Evolutionary conservation across 2,888 invertebrate genomes (phyloP).

Genomic region (Plagodis dolabraria): DNA sequence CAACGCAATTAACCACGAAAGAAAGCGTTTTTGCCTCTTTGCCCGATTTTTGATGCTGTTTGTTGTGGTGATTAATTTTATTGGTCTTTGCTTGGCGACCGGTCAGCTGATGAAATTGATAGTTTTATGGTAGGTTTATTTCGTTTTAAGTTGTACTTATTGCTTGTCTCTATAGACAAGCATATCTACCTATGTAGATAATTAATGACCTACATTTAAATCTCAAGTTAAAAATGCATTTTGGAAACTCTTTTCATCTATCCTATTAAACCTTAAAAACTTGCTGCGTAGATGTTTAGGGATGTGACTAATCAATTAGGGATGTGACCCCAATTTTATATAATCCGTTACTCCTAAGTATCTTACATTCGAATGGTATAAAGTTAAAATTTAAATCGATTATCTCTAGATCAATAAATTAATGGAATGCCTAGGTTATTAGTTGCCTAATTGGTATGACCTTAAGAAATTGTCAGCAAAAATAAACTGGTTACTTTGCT

Average conservation of each 20-base stretch:
- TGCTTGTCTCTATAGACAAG: too few relatives aligned
- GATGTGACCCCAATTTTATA: too few relatives aligned
- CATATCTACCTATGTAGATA: too few relatives aligned
- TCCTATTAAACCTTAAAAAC: too few relatives aligned
- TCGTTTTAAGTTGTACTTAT: too few relatives aligned
- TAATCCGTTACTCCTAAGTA: background rate
- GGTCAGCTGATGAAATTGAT: too few relatives aligned
- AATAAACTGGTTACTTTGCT: slow-evolving; percentile 25
- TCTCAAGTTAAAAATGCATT: too few relatives aligned
- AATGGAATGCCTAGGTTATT: slow-evolving; percentile 17
- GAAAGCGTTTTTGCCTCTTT: slow-evolving; percentile 45
- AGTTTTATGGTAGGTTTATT: too few relatives aligned
- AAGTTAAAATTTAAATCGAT: background rate
- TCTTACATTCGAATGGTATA: background rate
- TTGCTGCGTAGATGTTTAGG: too few relatives aligned
- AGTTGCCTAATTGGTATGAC: slow-evolving; percentile 26
- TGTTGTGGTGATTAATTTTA: slow-evolving; percentile 10
- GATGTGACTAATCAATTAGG: background rate
- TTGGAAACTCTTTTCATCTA: too few relatives aligned
- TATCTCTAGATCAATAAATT: slow-evolving; percentile 10
- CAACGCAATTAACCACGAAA: slow-evolving; percentile 48
- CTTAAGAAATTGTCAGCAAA: slow-evolving; percentile 25
- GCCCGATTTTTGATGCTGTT: slow-evolving; percentile 24
- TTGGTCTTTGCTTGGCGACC: background rate
- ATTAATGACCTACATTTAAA: too few relatives aligned